Evolutionary conservation across 2,888 invertebrate species (phyloP).

Genomic region (Hartigia nigra): DNA sequence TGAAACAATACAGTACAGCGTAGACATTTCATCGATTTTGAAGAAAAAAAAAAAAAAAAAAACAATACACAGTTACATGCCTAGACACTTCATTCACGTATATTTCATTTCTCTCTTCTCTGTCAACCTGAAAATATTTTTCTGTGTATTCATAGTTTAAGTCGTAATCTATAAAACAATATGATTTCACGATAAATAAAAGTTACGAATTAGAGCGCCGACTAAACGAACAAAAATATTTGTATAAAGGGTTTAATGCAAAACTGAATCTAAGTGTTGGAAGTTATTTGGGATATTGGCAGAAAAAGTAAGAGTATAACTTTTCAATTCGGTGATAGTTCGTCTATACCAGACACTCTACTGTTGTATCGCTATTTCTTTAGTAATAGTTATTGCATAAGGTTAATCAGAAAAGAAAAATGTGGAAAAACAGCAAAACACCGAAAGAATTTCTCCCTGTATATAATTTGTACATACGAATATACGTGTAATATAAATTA

Average conservation of each 20-base stretch:
- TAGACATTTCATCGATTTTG: neutral
- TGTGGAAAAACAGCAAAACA: neutral
- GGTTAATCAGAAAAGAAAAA: neutral
- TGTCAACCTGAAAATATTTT: too few relatives aligned
- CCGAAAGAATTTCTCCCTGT: constrained; percentile 38
- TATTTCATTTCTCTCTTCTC: too few relatives aligned
- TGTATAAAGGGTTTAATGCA: neutral
- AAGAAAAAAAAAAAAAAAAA: neutral
- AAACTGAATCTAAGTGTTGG: neutral
- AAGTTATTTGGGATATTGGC: neutral
- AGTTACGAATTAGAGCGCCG: too few relatives aligned
- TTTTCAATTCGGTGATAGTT: neutral
- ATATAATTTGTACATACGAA: constrained; percentile 54
- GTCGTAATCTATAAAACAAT: neutral
- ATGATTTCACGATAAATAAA: neutral
- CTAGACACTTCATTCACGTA: too few relatives aligned
- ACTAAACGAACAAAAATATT: neutral
- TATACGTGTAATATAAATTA: constrained; percentile 42
- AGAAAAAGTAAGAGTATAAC: neutral
- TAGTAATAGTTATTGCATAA: neutral
- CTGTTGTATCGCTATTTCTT: neutral
- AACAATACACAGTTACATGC: neutral
- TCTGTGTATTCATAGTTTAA: too few relatives aligned
- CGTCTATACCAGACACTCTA: neutral
- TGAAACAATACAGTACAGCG: neutral